These are phyloP conservation scores for Lumbricus terrestris DNA, from an alignment of 2,888 invertebrate genomes.

Conservation along the genomic window DNA sequence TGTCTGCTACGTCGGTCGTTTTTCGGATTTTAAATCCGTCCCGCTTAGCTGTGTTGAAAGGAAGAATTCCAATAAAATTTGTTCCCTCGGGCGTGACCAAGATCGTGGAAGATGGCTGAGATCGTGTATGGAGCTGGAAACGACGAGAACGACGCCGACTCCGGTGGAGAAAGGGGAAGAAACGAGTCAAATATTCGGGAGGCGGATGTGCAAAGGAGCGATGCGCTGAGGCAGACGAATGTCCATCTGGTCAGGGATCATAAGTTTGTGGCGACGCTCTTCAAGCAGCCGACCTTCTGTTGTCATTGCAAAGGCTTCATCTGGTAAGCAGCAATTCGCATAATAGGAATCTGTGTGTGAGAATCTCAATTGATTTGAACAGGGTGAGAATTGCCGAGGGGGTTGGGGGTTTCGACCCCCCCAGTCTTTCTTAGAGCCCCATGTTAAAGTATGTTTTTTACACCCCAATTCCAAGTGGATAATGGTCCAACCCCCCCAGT, in stretches of 20 bases:
- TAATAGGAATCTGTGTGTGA: too few relatives aligned
- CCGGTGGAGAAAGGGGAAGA: not conserved
- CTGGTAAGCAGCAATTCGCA: constrained; percentile 79
- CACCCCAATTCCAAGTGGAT: too few relatives aligned
- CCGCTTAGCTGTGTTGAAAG: not conserved
- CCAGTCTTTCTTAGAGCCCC: too few relatives aligned
- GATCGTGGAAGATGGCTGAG: not conserved
- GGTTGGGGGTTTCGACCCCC: too few relatives aligned
- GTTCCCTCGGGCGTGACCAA: not conserved
- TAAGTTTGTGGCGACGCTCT: too few relatives aligned
- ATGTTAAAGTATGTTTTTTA: too few relatives aligned
- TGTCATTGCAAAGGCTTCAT: constrained; percentile 99
- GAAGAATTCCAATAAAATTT: not conserved
- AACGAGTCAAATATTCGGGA: not conserved
- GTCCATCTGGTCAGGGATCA: constrained; percentile 98
- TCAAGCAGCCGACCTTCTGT: constrained; percentile 99
- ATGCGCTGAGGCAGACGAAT: constrained; percentile 99
- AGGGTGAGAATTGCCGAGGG: too few relatives aligned
- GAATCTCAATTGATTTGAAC: too few relatives aligned
- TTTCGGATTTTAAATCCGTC: not conserved
- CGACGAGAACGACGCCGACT: not conserved
- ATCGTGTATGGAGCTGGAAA: not conserved
- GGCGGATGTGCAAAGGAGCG: constrained; percentile 60
- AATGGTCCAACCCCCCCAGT: too few relatives aligned
- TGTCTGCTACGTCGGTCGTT: not conserved